Evolutionary conservation across 2,888 invertebrate species (phyloP).

Genomic region (Clepsis dumicolana): DNA sequence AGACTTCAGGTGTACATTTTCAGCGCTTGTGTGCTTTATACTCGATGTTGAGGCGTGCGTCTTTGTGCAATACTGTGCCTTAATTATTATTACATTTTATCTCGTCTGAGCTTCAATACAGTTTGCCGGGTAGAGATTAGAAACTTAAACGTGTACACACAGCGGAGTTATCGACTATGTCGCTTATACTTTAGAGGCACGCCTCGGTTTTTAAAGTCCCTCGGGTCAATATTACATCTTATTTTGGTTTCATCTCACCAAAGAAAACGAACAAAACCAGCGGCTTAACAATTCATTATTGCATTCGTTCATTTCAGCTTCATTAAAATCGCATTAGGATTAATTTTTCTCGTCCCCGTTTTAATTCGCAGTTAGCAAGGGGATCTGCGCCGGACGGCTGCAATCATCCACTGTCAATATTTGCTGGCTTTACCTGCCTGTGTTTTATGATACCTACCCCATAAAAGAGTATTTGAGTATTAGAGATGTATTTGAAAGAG

Average conservation of each 20-base stretch:
- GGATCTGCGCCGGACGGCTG: slow-evolving; percentile 77
- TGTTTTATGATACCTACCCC: slow-evolving; percentile 62
- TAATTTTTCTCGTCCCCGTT: slow-evolving; percentile 85
- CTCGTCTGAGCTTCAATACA: slow-evolving; percentile 66
- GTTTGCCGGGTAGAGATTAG: slow-evolving; percentile 55
- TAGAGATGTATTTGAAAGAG: neutral
- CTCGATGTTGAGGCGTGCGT: slow-evolving; percentile 79
- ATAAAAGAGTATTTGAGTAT: no score
- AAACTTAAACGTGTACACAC: slow-evolving; percentile 48
- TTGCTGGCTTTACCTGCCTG: slow-evolving; percentile 77
- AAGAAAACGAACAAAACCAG: slow-evolving; percentile 66
- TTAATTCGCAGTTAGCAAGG: slow-evolving; percentile 83
- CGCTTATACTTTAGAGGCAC: neutral
- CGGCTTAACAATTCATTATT: slow-evolving; percentile 82
- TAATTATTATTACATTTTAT: slow-evolving; percentile 84
- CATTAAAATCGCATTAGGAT: slow-evolving; percentile 87
- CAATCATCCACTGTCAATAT: slow-evolving; percentile 85
- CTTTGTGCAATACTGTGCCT: slow-evolving; percentile 79
- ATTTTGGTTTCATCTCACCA: slow-evolving; percentile 60
- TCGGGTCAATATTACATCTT: slow-evolving; percentile 45
- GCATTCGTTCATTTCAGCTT: slow-evolving; percentile 84
- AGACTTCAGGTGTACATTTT: slow-evolving; percentile 86
- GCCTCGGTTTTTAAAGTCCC: slow-evolving; percentile 6
- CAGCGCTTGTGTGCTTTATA: slow-evolving; percentile 84
- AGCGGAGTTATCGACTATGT: slow-evolving; percentile 16